A percentile compares a stretch with the other conserved stretches of the same genome.
These are phyloP conservation scores for Latheticus oryzae DNA, from an alignment of 2,888 invertebrate genomes.

Conservation along the genomic window DNA sequence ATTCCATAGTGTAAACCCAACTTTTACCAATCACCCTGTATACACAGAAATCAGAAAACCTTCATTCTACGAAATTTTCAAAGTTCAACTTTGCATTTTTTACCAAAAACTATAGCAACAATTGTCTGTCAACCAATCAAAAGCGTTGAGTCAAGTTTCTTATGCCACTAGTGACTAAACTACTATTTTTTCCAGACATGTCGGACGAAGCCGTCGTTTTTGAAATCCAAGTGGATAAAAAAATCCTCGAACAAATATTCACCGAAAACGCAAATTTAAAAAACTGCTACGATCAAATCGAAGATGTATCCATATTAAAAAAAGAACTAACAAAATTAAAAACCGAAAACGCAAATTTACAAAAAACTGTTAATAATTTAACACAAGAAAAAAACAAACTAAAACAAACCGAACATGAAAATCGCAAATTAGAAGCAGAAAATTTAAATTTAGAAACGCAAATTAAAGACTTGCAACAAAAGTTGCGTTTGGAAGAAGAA, in stretches of 20 bases:
- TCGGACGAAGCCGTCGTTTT: conserved; percentile 35
- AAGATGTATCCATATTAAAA: conserved; percentile 14
- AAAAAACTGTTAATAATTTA: no score
- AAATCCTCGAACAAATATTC: conserved; percentile 31
- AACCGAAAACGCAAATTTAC: background rate
- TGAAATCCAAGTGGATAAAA: conserved; percentile 39
- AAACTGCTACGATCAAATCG: conserved; percentile 24
- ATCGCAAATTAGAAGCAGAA: conserved; percentile 21
- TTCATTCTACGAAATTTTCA: no score
- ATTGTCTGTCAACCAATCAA: no score
- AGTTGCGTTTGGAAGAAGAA: conserved; percentile 24
- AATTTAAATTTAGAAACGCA: conserved; percentile 22
- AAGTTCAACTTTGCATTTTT: no score
- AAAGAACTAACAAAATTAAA: conserved; percentile 8
- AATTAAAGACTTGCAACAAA: conserved; percentile 8
- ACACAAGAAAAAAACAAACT: conserved; percentile 1
- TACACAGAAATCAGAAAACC: no score
- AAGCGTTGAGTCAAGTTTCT: no score
- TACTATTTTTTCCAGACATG: conserved; percentile 23
- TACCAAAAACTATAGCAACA: no score
- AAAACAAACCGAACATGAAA: conserved; percentile 11
- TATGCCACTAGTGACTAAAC: no score
- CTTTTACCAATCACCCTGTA: no score
- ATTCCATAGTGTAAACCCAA: no score
- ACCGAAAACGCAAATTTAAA: conserved; percentile 34